Evolutionary conservation across 2,888 invertebrate genomes (phyloP), one percentile per base, ranked within the genome.

Genomic region (Ormyrus rosae): DNA sequence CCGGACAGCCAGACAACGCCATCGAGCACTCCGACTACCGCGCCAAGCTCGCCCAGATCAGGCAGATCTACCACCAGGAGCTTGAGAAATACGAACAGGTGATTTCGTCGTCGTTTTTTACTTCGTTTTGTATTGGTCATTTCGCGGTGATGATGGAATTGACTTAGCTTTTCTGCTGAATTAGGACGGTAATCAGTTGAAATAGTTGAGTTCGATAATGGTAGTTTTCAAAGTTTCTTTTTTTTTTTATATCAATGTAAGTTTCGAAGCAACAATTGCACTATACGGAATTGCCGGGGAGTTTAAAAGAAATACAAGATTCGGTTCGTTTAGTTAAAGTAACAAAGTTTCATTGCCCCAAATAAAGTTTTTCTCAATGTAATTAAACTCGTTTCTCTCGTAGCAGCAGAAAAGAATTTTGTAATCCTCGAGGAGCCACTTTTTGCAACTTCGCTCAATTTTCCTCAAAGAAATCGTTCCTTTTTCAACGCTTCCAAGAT

Each of bases 11-110:
- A 84, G 98, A 98, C 92, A 98, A 98, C 92, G 98, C 98, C 86
- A 98, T 98, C 90, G 99, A 99, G 92, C 99, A 99, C 92, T 98
- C 99, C 82, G 99, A 99, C 92, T 99, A 99, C 93, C 95, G 99
- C 87, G 98, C 98, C 87, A 99, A 99, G 92, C 93, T 99, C 88
- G 97, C 98, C 11, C 99, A 99, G 93, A 99, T 99, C 91, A 94
- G 99, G 82, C 97, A 98, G 92, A 99, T 99, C 88, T 99, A 99
- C 92, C 99, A 99, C 92, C 98, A 98, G 92, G 99, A 99, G 92
- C 92, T 99, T 89, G 98, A 99, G 92, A 99, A 99, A 93, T 99
- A 99, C 90, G 99, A 99, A 92, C 99, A 99, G 93, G 94, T 94
- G 85, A 86, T 34, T 34, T 34, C 82, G 11, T 46, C 51, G n/a